Evolutionary conservation across 1,140 invertebrate species (phyloP).

Genomic region (Nasonia giraulti): DNA sequence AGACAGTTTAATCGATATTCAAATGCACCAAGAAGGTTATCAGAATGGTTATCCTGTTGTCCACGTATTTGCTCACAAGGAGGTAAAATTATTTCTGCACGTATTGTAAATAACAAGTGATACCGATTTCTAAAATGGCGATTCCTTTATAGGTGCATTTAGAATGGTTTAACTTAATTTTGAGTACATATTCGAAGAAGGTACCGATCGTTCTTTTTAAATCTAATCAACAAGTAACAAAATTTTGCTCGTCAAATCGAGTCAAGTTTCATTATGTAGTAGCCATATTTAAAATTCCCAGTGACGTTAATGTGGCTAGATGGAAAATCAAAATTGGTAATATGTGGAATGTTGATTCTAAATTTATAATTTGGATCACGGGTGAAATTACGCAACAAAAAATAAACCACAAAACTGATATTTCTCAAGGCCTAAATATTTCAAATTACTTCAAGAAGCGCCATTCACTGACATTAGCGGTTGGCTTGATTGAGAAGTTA

Average conservation of each 20-base stretch:
- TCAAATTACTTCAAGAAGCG: not conserved
- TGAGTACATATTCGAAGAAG: not conserved
- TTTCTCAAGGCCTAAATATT: not conserved
- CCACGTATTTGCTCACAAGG: not conserved
- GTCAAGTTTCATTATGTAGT: not conserved
- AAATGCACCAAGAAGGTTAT: not conserved
- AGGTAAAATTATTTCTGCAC: not conserved
- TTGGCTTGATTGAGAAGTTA: not conserved
- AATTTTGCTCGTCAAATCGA: not conserved
- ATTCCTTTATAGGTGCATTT: slow-evolving; percentile 1
- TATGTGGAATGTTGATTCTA: not conserved
- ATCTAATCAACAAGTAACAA: not conserved
- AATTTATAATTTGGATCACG: slow-evolving; percentile 13
- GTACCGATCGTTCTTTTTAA: slow-evolving; percentile 11
- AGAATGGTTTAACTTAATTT: slow-evolving; percentile 15
- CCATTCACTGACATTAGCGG: not conserved
- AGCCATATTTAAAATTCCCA: not conserved
- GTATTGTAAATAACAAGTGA: not conserved
- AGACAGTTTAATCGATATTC: not conserved
- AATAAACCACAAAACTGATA: not conserved
- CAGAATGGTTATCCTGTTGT: not conserved
- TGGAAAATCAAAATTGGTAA: not conserved
- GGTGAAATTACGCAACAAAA: not conserved
- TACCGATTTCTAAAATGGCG: not conserved
- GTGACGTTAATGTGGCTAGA: not conserved